Evolutionary conservation across 2,113 vertebrate species (phyloP).

Genomic region (Podilymbus podiceps): DNA sequence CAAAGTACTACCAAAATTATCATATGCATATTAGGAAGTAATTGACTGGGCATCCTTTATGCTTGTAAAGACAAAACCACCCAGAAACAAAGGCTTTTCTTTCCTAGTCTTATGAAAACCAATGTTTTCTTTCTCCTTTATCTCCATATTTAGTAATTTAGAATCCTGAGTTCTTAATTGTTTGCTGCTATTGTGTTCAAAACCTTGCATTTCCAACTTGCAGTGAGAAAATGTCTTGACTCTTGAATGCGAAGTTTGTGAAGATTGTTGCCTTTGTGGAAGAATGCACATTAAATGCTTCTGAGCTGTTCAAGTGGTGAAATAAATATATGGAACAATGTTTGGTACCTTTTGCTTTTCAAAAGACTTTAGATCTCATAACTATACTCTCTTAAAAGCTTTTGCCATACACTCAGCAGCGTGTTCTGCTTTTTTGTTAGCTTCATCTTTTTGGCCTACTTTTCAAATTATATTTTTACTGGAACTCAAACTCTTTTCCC

Average conservation of each 20-base stretch:
- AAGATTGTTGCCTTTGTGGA: slow-evolving; percentile 32
- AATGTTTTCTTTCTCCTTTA: background rate
- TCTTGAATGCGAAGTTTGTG: slow-evolving; percentile 4
- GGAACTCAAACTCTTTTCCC: slow-evolving; percentile 62
- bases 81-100: background rate
- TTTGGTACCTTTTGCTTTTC: slow-evolving; percentile 58
- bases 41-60: background rate
- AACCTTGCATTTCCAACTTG: background rate
- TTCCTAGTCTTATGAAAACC: background rate
- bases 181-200: background rate
- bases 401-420: slow-evolving; percentile 17
- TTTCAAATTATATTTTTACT: slow-evolving; percentile 70
- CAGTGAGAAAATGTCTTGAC: background rate
- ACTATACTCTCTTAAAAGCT: slow-evolving; percentile 15
- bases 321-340: slow-evolving; percentile 26
- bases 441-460: slow-evolving; percentile 66
- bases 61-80: background rate
- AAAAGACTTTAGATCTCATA: slow-evolving; percentile 51
- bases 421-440: slow-evolving; percentile 54
- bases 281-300: slow-evolving; percentile 18
- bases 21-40: background rate
- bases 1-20: background rate
- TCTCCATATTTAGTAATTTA: background rate
- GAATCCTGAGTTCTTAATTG: background rate
- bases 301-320: background rate